Percentiles rank a stretch among this genome's conserved stretches.
Conservation (phyloP, 2,113 vertebrate species). For the Lepisosteus oculatus region DNA sequence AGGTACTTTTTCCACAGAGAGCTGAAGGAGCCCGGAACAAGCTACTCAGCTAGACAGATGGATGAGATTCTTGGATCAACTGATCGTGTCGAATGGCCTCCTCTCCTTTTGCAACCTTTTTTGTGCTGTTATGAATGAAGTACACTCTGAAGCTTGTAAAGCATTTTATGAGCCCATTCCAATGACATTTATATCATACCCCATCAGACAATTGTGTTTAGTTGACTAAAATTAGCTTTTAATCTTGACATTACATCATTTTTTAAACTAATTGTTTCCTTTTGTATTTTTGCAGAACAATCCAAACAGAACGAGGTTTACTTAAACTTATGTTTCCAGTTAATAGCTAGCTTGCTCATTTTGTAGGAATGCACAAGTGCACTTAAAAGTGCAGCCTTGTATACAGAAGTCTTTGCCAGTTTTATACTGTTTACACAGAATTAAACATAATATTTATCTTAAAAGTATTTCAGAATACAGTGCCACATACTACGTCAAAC, state of each 20-base stretch:
- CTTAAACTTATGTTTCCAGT: slow-evolving; percentile 43
- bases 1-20: no score
- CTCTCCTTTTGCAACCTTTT: no score
- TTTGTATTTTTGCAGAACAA: slow-evolving; percentile 38
- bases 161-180: no score
- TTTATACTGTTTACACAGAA: slow-evolving; percentile 33
- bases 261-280: slow-evolving; percentile 58
- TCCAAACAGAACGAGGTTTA: slow-evolving; percentile 30
- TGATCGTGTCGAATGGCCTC: no score
- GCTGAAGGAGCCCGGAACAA: no score
- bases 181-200: no score
- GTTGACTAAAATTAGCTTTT: slow-evolving; percentile 29
- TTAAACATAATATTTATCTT: slow-evolving; percentile 47
- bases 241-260: slow-evolving; percentile 45
- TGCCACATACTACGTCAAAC: slow-evolving; percentile 23
- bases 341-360: slow-evolving; percentile 52
- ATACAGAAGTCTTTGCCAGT: slow-evolving; percentile 39
- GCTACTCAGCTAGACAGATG: no score
- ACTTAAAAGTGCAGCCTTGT: slow-evolving; percentile 37
- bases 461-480: slow-evolving; percentile 19
- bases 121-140: no score
- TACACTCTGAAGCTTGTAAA: background rate
- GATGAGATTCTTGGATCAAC: no score
- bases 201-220: slow-evolving; percentile 48
- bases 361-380: slow-evolving; percentile 44